phyloP scores from a whole-genome alignment of 1,140 invertebrate genomes.

The Nebria ingens region DNA sequence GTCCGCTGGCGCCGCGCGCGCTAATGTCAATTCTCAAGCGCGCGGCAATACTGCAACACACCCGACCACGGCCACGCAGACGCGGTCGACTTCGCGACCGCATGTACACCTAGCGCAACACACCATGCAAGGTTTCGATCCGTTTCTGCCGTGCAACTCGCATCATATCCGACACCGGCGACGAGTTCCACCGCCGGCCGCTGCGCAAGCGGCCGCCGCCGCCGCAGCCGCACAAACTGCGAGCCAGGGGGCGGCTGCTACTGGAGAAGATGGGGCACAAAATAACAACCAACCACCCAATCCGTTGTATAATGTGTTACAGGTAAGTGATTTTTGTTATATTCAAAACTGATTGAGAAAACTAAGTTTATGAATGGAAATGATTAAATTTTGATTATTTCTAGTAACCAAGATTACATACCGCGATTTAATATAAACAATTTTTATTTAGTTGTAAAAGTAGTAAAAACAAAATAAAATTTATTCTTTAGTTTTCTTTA shows the following conservation, averaged over 20 bases:
- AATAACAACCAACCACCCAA: background rate
- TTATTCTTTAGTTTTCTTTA: too few species aligned
- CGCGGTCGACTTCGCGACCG: conserved; percentile 48
- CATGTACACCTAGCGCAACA: conserved; percentile 45
- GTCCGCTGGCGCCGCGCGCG: conserved; percentile 8
- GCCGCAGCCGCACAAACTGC: conserved; percentile 14
- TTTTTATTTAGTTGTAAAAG: too few species aligned
- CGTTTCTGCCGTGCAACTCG: conserved; percentile 57
- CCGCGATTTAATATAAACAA: too few species aligned
- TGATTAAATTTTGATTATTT: too few species aligned
- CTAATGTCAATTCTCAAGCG: conserved; percentile 38
- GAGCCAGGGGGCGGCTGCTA: too few species aligned
- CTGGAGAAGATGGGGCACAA: background rate
- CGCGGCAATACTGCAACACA: conserved; percentile 51
- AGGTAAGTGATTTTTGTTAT: too few species aligned
- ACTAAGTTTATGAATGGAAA: too few species aligned
- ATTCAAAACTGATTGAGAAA: too few species aligned
- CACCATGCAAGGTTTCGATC: conserved; percentile 45
- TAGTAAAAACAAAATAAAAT: too few species aligned
- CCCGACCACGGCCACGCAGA: conserved; percentile 55
- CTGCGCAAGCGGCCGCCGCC: conserved; percentile 17
- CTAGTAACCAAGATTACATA: too few species aligned
- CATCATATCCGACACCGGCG: conserved; percentile 40
- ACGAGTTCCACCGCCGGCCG: conserved; percentile 15
- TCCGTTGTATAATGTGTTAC: background rate